Conservation (phyloP, 1,140 invertebrate species). For the Chrysoperla carnea region DNA sequence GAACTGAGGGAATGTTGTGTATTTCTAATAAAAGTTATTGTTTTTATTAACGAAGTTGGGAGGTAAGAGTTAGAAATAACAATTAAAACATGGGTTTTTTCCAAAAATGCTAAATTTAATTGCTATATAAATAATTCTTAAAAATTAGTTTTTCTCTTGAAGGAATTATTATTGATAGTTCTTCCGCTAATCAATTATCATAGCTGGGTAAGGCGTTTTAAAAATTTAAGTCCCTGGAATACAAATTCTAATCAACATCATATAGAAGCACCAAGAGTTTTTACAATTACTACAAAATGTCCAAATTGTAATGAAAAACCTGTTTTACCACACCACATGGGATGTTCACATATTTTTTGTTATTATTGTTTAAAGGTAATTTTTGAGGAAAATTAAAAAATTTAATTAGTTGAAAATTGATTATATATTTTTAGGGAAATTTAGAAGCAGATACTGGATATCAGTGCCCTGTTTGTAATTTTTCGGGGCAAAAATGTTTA, state of each 20-base stretch:
- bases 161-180: conserved; percentile 18
- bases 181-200: conserved; percentile 21
- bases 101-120: background rate
- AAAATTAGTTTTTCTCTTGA: conserved; percentile 4
- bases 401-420: conserved; percentile 1
- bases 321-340: conserved; percentile 39
- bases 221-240: conserved; percentile 14
- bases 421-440: conserved; percentile 18
- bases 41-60: too few relatives aligned
- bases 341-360: conserved; percentile 42
- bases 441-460: conserved; percentile 21
- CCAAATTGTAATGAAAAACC: conserved; percentile 32
- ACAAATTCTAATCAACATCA: conserved; percentile 6
- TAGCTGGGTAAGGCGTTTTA: conserved; percentile 15
- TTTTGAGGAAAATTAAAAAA: conserved; percentile 2
- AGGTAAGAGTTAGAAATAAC: too few relatives aligned
- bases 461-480: conserved; percentile 21
- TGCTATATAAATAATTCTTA: background rate
- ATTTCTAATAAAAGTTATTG: too few relatives aligned
- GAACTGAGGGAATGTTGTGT: too few relatives aligned
- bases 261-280: conserved; percentile 6
- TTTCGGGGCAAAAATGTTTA: conserved; percentile 1
- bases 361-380: conserved; percentile 39
- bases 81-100: too few relatives aligned
- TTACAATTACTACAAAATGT: conserved; percentile 30